Conservation (phyloP, 2,113 vertebrate species). For the Antechinus flavipes region DNA sequence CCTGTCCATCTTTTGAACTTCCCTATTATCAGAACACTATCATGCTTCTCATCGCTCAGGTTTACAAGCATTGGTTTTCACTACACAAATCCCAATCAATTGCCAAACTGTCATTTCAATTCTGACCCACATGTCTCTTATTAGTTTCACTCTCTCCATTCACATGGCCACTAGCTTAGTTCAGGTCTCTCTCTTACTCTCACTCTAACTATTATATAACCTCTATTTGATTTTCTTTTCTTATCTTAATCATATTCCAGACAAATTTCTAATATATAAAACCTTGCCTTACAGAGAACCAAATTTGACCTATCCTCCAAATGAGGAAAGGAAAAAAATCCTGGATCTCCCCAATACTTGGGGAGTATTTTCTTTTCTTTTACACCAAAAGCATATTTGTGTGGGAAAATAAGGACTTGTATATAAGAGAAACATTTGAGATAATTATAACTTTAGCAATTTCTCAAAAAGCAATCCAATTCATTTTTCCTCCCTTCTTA, state of each 20-base stretch:
- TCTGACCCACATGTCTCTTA: neutral
- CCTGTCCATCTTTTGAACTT: neutral
- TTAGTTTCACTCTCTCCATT: neutral
- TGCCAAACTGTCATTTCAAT: neutral
- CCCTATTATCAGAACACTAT: neutral
- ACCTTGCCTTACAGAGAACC: neutral
- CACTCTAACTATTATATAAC: neutral
- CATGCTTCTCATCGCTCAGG: neutral
- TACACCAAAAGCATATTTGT: too few relatives aligned
- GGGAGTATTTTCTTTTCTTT: too few relatives aligned
- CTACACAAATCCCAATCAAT: neutral
- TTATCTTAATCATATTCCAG: neutral
- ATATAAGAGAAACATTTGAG: too few relatives aligned
- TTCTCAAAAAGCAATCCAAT: too few relatives aligned
- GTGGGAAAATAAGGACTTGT: too few relatives aligned
- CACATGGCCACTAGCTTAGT: neutral
- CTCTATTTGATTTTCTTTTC: neutral
- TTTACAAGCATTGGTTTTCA: neutral
- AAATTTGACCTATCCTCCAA: too few relatives aligned
- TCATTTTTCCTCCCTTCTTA: neutral
- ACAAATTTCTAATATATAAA: neutral
- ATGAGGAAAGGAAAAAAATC: too few relatives aligned
- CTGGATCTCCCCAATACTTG: too few relatives aligned
- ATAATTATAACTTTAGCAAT: too few relatives aligned
- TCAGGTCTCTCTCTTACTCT: neutral